Evolutionary conservation across 2,797 vertebrate species (phyloP).

Genomic region (Leptoclinus maculatus): DNA sequence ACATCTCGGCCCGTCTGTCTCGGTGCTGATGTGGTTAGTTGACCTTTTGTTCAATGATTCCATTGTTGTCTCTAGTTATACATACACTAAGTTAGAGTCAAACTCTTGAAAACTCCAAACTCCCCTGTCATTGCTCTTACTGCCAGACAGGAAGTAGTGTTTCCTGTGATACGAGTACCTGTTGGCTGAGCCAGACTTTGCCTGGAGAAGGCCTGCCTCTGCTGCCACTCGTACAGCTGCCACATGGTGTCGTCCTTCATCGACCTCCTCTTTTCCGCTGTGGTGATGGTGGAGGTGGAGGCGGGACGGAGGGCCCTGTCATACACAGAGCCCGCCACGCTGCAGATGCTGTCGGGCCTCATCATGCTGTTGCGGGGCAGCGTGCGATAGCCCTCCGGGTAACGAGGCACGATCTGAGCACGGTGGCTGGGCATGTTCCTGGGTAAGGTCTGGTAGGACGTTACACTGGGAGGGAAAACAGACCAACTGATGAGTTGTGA

Average conservation of each 20-base stretch:
- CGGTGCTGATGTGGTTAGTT: not conserved
- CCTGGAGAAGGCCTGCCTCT: constrained; percentile 91
- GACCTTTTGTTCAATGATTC: not conserved
- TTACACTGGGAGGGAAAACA: constrained; percentile 77
- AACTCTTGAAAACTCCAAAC: not conserved
- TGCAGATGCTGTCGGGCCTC: constrained; percentile 91
- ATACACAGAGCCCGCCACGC: constrained; percentile 76
- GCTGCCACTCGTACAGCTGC: constrained; percentile 99
- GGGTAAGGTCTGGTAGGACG: constrained; percentile 94
- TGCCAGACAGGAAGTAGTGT: not conserved
- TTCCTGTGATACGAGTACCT: constrained; percentile 46
- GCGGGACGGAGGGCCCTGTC: constrained; percentile 77
- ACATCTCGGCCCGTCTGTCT: too few species aligned
- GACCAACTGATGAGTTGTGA: not conserved
- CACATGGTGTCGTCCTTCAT: constrained; percentile 98
- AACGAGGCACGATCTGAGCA: constrained; percentile 85
- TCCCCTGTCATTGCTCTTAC: not conserved
- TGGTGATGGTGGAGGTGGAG: constrained; percentile 60
- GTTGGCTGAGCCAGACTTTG: constrained; percentile 79
- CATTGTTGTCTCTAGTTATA: not conserved
- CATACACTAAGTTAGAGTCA: not conserved
- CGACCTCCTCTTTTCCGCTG: constrained; percentile 90
- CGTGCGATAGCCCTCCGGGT: constrained; percentile 94
- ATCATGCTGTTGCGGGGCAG: constrained; percentile 89
- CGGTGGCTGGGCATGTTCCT: constrained; percentile 97